Conservation (phyloP, 2,113 vertebrate genomes). For the Furnarius figulus region DNA sequence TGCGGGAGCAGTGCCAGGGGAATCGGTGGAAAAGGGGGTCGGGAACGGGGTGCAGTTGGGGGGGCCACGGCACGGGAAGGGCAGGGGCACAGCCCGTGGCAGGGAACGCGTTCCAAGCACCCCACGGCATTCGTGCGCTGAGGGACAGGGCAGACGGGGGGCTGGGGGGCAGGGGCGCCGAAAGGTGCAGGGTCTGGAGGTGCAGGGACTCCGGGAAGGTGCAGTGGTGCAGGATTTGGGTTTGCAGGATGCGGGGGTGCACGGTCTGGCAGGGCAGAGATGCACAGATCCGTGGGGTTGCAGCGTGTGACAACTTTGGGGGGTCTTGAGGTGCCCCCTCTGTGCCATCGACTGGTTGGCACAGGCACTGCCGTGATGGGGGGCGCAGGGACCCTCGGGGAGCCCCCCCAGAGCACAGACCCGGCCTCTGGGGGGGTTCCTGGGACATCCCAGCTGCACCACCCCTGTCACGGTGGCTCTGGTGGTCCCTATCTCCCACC, state of each 20-base stretch:
- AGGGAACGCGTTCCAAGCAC: not conserved
- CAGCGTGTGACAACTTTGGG: not conserved
- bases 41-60: fast-evolving
- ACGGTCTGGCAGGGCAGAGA: not conserved
- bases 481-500: not conserved
- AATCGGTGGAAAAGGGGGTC: not conserved
- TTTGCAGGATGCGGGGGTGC: not conserved
- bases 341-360: fast-evolving
- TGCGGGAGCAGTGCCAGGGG: not conserved
- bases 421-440: not conserved
- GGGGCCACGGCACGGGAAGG: not conserved
- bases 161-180: not conserved
- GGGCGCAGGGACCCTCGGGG: fast-evolving
- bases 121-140: not conserved
- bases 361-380: fast-evolving
- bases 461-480: not conserved
- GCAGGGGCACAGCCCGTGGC: not conserved
- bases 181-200: not conserved
- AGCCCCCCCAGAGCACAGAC: not conserved
- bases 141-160: not conserved
- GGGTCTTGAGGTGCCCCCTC: not conserved
- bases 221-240: not conserved
- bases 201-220: not conserved
- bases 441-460: not conserved
- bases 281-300: not conserved